A percentile compares a stretch with the other conserved stretches of the same genome.
phyloP scores from a whole-genome alignment of 53 echinoderm and acorn worm species.

The Glandiceps talaboti region DNA sequence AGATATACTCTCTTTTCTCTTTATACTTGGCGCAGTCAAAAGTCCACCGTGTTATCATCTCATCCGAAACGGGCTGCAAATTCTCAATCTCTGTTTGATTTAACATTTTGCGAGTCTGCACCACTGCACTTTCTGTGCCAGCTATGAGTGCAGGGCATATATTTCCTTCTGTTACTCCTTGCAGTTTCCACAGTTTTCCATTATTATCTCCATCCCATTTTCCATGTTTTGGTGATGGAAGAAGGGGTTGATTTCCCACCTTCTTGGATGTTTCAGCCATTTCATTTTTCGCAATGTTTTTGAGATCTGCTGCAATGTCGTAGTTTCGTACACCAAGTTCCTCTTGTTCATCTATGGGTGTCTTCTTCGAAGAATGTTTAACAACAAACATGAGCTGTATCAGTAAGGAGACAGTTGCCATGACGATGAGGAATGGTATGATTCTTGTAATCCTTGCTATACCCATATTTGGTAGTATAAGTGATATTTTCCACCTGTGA shows the following conservation, averaged over 20 bases:
- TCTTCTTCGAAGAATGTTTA: no score
- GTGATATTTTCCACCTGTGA: no score
- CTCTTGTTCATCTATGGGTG: no score
- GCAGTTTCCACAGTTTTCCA: neutral
- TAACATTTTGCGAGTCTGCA: neutral
- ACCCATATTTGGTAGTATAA: no score
- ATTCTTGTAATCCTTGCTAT: no score
- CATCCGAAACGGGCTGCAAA: conserved; percentile 8
- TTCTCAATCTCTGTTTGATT: neutral
- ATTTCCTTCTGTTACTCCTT: neutral
- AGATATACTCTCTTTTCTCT: conserved; percentile 29
- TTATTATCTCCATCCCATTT: neutral
- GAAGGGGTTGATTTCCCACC: neutral
- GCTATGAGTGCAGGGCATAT: neutral
- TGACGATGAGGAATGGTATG: neutral
- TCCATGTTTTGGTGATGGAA: neutral
- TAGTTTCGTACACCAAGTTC: no score
- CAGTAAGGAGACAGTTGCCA: neutral
- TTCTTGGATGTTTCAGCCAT: neutral
- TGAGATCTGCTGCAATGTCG: no score
- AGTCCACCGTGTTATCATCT: conserved; percentile 42
- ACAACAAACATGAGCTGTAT: neutral
- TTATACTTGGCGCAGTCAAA: conserved; percentile 43
- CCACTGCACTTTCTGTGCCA: neutral
- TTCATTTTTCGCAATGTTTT: neutral